A percentile compares a stretch with the other conserved stretches of the same genome.
Conservation (phyloP, 1,140 invertebrate genomes). For the Drosophila mayri region DNA sequence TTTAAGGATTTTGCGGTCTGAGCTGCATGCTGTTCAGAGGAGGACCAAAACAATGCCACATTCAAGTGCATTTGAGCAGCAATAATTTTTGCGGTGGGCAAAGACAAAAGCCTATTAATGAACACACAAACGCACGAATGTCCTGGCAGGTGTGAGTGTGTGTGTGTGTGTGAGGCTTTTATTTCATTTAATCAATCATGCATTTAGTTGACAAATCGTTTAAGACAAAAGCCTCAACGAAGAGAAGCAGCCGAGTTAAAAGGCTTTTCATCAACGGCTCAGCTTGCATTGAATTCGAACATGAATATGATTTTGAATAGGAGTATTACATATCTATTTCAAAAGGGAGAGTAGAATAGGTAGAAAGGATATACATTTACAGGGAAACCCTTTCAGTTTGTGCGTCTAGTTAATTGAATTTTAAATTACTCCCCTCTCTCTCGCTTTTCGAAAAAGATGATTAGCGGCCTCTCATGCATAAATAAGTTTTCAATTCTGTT, state of each 20-base stretch:
- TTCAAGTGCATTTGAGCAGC: conserved; percentile 82
- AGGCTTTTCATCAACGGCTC: conserved; percentile 51
- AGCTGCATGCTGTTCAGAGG: conserved; percentile 12
- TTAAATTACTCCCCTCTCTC: conserved; percentile 68
- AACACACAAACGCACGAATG: conserved; percentile 51
- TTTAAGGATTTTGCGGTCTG: conserved; percentile 76
- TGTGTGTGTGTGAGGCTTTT: conserved; percentile 46
- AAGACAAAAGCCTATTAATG: conserved; percentile 83
- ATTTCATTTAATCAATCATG: conserved; percentile 76
- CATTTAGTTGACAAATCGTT: conserved; percentile 69
- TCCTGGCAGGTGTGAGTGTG: conserved; percentile 28
- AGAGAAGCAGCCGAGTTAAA: conserved; percentile 34
- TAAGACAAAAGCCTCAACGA: conserved; percentile 60
- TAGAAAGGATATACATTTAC: neutral
- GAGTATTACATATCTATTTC: conserved; percentile 4
- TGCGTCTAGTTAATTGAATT: conserved; percentile 77
- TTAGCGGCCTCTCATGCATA: conserved; percentile 77
- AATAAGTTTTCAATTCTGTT: conserved; percentile 79
- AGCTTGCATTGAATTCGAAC: conserved; percentile 21
- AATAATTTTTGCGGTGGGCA: conserved; percentile 82
- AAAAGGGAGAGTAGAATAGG: neutral
- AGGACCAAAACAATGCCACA: conserved; percentile 59
- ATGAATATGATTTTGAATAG: conserved; percentile 14
- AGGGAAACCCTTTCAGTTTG: conserved; percentile 17
- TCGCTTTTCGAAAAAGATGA: conserved; percentile 51